Evolutionary conservation across 2,113 vertebrate genomes (phyloP), one percentile per base, ranked within the genome.

Genomic region (Aphyosemion australe): DNA sequence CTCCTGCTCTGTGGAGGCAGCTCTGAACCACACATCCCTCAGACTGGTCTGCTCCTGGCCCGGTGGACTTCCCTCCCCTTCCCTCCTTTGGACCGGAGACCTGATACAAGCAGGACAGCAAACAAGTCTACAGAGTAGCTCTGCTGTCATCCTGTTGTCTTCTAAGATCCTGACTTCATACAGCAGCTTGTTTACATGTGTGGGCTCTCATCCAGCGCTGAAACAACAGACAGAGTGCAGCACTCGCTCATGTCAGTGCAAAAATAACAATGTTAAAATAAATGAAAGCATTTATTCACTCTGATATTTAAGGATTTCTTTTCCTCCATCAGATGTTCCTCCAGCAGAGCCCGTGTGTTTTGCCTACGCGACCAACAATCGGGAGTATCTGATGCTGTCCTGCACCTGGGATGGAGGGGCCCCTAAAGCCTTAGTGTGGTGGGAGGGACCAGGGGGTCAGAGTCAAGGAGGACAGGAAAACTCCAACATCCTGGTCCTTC

Each of bases 371-470:
- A 95, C 93, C 1, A 78, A 86, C 45, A 90, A 85, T 11, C 90
- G 90, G 8, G 88, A 93, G 56, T 93, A 90, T 18, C 78, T 96
- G 86, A 92, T 91, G 93, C 77, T 97, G 62, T 94, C 90, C 61
- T 98, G 95, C 61, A 84, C 85, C 41, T 96, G 96, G 96, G 90
- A 90, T 1, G 94, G 96, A 6, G 95, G 96, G 3, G 46, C 77
- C 0, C 95, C 95, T 0, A 91, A 71, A 0, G 92, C 92, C 18
- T 48, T 87, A 15, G 89, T 95, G 61, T 91, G 84, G 89, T 98
- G 96, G 96, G 70, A 82, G 13, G 92, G 93, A 0, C 60, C 82
- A 0, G 67, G 61, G 7, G 90, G 90, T 12, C 87, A 64, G 0
- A 41, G 71, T 0, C 49, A 93, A 73, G 91, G 80, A 1, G 87